A percentile compares a stretch with the other conserved stretches of the same genome.
Evolutionary conservation across 2,888 invertebrate genomes (phyloP).

Genomic region (Netelia virgata): DNA sequence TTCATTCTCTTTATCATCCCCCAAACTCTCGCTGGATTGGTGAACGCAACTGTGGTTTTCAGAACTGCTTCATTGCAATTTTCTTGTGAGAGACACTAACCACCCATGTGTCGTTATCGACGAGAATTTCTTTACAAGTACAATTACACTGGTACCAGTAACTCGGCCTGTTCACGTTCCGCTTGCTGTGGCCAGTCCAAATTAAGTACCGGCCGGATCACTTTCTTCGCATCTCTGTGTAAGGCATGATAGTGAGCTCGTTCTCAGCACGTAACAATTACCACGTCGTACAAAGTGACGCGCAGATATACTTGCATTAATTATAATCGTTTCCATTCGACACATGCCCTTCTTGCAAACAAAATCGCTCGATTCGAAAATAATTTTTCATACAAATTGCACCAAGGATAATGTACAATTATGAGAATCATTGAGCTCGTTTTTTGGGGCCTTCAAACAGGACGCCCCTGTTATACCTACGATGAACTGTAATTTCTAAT

Average conservation of each 20-base stretch:
- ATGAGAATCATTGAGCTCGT: not conserved
- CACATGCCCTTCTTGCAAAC: not conserved
- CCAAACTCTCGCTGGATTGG: slow-evolving; percentile 11
- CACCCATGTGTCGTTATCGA: not conserved
- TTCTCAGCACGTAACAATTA: not conserved
- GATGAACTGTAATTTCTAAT: not conserved
- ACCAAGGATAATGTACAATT: not conserved
- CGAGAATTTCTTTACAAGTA: slow-evolving; percentile 10
- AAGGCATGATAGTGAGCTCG: not conserved
- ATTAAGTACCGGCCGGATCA: not conserved
- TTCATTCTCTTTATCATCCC: slow-evolving; percentile 22
- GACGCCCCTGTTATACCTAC: not conserved
- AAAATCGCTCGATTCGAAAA: not conserved
- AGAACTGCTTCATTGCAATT: slow-evolving; percentile 15
- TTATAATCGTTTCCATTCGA: not conserved
- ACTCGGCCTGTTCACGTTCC: not conserved
- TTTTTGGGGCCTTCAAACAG: not conserved
- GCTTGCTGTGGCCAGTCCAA: not conserved
- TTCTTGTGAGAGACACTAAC: not conserved
- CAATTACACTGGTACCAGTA: not conserved
- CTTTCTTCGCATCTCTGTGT: not conserved
- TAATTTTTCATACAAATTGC: not conserved
- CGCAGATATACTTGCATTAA: not conserved
- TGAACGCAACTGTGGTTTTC: not conserved
- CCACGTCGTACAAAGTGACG: not conserved